phyloP scores from a whole-genome alignment of 2,888 invertebrate species.

The Drosophila macrothrix region DNA sequence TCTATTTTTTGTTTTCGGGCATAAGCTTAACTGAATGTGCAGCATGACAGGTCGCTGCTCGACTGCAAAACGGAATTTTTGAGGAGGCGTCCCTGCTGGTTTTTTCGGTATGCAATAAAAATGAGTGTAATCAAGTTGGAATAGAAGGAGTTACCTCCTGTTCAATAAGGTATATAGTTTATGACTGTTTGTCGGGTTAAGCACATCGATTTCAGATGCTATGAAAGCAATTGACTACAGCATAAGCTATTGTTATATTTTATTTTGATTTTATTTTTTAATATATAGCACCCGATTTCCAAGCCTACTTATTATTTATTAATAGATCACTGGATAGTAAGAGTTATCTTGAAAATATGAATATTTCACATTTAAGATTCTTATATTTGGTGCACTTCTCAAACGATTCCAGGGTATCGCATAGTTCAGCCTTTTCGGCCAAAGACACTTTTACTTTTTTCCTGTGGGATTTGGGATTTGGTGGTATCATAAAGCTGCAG shows the following conservation, averaged over 20 bases:
- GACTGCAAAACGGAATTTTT: constrained; percentile 58
- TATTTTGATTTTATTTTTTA: background rate
- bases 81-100: constrained; percentile 38
- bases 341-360: background rate
- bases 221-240: background rate
- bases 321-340: background rate
- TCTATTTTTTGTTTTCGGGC: background rate
- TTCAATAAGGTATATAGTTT: background rate
- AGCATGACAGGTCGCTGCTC: background rate
- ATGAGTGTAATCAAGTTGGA: background rate
- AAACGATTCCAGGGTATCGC: constrained; percentile 1
- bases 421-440: background rate
- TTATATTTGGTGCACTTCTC: background rate
- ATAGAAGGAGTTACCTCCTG: background rate
- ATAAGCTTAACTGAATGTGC: constrained; percentile 41
- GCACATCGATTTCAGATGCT: background rate
- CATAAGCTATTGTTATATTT: background rate
- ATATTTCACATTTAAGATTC: background rate
- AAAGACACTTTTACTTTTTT: background rate
- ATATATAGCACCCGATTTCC: background rate
- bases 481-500: constrained; percentile 49
- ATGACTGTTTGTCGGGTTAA: background rate
- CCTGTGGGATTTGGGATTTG: constrained; percentile 11
- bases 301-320: background rate
- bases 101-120: constrained; percentile 16